Evolutionary conservation across 2,888 invertebrate genomes (phyloP), one percentile per base, ranked within the genome.

Genomic region (Tipula helvola): DNA sequence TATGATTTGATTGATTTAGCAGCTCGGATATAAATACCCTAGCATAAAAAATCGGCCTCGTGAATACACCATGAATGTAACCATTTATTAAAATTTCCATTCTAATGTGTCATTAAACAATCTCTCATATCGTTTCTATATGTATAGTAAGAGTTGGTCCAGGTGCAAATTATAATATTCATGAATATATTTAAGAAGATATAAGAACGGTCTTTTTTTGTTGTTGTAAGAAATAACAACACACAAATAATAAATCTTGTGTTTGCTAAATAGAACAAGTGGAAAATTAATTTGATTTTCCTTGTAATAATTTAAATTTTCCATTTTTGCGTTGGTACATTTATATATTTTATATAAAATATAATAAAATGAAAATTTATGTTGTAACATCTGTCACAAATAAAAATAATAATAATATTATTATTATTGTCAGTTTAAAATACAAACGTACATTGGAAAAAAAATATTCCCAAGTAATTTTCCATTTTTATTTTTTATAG

Each of bases 341-440:
- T n/a, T 18, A 71, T 71, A 71, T 71, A 57, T 16, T 57, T 57
- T 57, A 57, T 57, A 57, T 57, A 57, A 16, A 57, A 57, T 71
- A 71, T 52, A 71, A 5, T n/a, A 71, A 71, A 71, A 71, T 71
- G 71, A 71, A 71, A 71, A 71, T 71, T 71, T 71, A 71, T 71
- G 71, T 71, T 71, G 71, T 28, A 71, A 71, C 71, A 71, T 71
- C 71, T 71, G 71, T 71, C 71, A 71, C 71, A 71, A 71, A 71
- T 71, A 71, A 71, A 52, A 71, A 71, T 71, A 71, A 71, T 71
- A 18, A 28, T 28, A 71, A 10, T 71, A 71, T 71, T 71, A 71
- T 71, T 71, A 71, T 71, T 71, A 71, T 71, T 71, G 71, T 71
- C 71, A 71, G 71, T 71, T 71, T 71, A 71, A 71, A 71, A 71